Percentiles rank a stretch among this genome's conserved stretches.
These are phyloP conservation scores for Hirtodrosophila alboralis DNA, from an alignment of 2,888 invertebrate species.

Conservation along the genomic window DNA sequence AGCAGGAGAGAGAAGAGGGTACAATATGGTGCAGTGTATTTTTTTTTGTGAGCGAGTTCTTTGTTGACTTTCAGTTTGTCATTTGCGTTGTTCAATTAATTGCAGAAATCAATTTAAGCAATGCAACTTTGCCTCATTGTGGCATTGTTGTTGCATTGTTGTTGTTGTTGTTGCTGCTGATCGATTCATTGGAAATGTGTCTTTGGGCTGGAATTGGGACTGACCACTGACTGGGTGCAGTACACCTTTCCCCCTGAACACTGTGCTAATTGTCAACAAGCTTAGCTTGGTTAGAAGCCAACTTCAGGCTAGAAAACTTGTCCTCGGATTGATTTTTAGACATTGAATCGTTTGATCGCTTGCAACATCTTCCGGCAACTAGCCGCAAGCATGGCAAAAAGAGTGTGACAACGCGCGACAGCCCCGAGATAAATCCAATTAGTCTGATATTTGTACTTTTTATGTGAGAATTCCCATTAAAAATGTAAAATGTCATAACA, in stretches of 20 bases:
- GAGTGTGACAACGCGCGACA: constrained; percentile 79
- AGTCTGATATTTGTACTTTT: constrained; percentile 84
- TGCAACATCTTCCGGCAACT: constrained; percentile 71
- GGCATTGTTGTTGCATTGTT: constrained; percentile 54
- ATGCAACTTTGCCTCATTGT: constrained; percentile 76
- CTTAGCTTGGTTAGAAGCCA: constrained; percentile 10
- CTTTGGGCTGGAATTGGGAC: constrained; percentile 66
- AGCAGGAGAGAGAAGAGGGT: constrained; percentile 2
- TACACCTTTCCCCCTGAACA: neutral
- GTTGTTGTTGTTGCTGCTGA: constrained; percentile 36
- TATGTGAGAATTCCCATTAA: constrained; percentile 83
- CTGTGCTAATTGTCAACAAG: constrained; percentile 64
- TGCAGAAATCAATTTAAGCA: constrained; percentile 82
- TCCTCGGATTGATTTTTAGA: constrained; percentile 19
- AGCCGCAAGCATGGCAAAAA: constrained; percentile 55
- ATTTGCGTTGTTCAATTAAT: constrained; percentile 81
- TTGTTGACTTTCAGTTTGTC: constrained; percentile 54
- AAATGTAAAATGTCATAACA: constrained; percentile 79
- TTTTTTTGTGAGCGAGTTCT: constrained; percentile 30
- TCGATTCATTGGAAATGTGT: constrained; percentile 72
- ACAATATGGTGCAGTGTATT: constrained; percentile 30
- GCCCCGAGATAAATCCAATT: constrained; percentile 84
- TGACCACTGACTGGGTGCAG: constrained; percentile 42
- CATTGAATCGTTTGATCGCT: constrained; percentile 37
- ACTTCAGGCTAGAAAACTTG: constrained; percentile 33